Conservation (phyloP, 2,888 invertebrate species). For the Metalampra italica region DNA sequence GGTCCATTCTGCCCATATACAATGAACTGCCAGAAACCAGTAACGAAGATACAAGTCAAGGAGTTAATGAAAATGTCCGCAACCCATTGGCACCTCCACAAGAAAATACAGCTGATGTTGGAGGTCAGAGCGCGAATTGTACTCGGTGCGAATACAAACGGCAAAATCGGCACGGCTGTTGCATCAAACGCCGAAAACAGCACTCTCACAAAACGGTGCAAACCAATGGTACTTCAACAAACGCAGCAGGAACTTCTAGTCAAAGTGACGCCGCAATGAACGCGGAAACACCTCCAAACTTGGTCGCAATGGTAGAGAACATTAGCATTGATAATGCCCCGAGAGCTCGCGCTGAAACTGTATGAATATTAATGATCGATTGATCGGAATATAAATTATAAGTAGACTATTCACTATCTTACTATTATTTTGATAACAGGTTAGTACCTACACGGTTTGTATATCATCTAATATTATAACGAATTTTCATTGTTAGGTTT, state of each 20-base stretch:
- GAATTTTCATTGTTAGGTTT: too few species aligned
- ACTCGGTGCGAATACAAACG: not conserved
- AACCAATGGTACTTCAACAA: not conserved
- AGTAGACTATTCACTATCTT: not conserved
- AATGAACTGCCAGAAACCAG: not conserved
- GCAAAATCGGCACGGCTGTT: not conserved
- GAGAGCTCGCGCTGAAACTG: slow-evolving; percentile 2
- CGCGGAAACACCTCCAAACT: slow-evolving; percentile 3
- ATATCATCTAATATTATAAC: not conserved
- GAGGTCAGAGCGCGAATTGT: not conserved
- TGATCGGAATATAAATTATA: not conserved
- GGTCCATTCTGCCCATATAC: not conserved
- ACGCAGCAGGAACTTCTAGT: not conserved
- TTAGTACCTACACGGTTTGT: not conserved
- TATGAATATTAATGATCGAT: not conserved
- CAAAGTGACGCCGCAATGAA: not conserved
- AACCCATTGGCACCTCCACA: slow-evolving; percentile 1
- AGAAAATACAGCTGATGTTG: not conserved
- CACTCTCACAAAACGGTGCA: not conserved
- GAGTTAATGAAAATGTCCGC: not conserved
- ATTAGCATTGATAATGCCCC: slow-evolving; percentile 10
- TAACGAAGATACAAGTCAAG: not conserved
- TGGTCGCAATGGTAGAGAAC: slow-evolving; percentile 26
- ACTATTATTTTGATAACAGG: slow-evolving; percentile 1
- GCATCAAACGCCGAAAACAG: not conserved